phyloP scores from a whole-genome alignment of 2,888 invertebrate genomes.

The Ophion costatus region DNA sequence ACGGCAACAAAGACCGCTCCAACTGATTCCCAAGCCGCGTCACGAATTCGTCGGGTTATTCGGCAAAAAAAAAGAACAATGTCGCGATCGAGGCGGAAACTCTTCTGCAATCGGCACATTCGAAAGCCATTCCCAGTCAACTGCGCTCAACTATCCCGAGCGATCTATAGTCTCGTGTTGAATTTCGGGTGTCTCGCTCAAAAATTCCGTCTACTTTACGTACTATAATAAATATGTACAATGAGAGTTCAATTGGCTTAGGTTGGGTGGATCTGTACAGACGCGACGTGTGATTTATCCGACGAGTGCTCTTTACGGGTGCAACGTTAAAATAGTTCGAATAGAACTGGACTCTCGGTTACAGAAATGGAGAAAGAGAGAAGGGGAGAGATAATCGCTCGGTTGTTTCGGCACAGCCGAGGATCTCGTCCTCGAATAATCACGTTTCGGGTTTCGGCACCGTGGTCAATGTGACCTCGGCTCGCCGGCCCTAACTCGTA shows the following conservation, averaged over 20 bases:
- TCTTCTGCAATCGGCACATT: background rate
- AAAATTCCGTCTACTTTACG: conserved; percentile 69
- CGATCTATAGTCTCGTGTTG: conserved; percentile 41
- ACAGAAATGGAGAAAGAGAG: conserved; percentile 1
- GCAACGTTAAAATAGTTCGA: conserved; percentile 60
- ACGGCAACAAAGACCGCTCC: background rate
- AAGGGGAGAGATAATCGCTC: conserved; percentile 27
- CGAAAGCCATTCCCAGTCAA: background rate
- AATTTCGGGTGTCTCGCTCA: conserved; percentile 71
- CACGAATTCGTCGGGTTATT: too few relatives aligned
- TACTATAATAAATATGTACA: conserved; percentile 73
- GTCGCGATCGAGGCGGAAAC: background rate
- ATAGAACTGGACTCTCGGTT: conserved; percentile 66
- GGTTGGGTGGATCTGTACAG: conserved; percentile 40
- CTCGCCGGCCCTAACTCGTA: conserved; percentile 55
- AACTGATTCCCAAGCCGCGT: too few relatives aligned
- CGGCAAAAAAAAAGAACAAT: too few relatives aligned
- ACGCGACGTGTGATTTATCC: conserved; percentile 54
- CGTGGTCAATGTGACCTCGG: conserved; percentile 37
- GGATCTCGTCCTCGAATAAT: background rate
- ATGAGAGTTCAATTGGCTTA: conserved; percentile 70
- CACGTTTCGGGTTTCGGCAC: conserved; percentile 28
- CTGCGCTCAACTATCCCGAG: conserved; percentile 46
- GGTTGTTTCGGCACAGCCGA: conserved; percentile 24
- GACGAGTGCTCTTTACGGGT: conserved; percentile 46